phyloP scores from a whole-genome alignment of 1,140 invertebrate genomes.

The Theocolax elegans region DNA sequence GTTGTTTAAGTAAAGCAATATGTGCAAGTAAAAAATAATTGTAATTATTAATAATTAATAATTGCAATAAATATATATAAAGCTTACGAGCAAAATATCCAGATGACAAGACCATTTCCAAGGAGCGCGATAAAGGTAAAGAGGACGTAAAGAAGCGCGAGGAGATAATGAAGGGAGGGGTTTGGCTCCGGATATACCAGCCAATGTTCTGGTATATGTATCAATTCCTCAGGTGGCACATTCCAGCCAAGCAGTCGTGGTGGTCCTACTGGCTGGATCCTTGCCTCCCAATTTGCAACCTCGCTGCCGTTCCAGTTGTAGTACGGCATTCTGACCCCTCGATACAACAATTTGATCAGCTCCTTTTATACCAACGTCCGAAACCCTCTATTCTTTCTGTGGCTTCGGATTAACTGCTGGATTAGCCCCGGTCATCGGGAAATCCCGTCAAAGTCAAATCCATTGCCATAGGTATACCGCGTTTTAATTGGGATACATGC shows the following conservation, averaged over 20 bases:
- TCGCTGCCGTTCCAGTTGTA: slow-evolving; percentile 21
- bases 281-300: slow-evolving; percentile 54
- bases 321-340: slow-evolving; percentile 28
- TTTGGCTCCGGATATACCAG: slow-evolving; percentile 82
- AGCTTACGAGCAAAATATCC: slow-evolving; percentile 85
- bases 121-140: slow-evolving; percentile 81
- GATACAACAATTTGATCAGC: slow-evolving; percentile 52
- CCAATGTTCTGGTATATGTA: slow-evolving; percentile 86
- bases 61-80: background rate
- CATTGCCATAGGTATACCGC: slow-evolving; percentile 42
- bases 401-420: slow-evolving; percentile 35
- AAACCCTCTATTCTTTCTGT: no score
- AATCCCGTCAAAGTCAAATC: slow-evolving; percentile 59
- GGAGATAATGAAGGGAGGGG: slow-evolving; percentile 82
- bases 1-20: no score
- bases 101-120: slow-evolving; percentile 90
- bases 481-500: background rate
- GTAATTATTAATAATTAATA: background rate
- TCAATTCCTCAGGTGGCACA: slow-evolving; percentile 78
- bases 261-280: slow-evolving; percentile 58
- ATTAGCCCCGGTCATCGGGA: slow-evolving; percentile 58
- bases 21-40: no score
- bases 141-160: slow-evolving; percentile 83
- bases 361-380: background rate
- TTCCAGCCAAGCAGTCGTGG: slow-evolving; percentile 80